A percentile compares a stretch with the other conserved stretches of the same genome.
Evolutionary conservation across 2,113 vertebrate species (phyloP).

Genomic region (Hemicordylus capensis): DNA sequence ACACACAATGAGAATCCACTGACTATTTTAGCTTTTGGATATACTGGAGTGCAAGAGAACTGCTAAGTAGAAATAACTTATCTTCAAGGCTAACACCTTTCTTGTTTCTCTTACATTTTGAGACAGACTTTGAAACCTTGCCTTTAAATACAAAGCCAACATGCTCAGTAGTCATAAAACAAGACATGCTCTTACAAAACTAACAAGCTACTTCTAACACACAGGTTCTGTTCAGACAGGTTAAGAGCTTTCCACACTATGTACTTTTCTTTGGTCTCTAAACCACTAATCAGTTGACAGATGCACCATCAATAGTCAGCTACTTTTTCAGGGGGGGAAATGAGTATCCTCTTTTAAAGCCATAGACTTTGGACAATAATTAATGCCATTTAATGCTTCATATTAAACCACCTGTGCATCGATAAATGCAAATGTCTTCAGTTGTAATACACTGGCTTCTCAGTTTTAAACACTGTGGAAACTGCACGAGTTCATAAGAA

Average conservation of each 20-base stretch:
- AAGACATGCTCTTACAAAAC: not conserved
- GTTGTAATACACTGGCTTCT: constrained; percentile 36
- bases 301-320: constrained; percentile 41
- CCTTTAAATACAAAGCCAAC: not conserved
- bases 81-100: not conserved
- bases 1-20: not conserved
- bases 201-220: not conserved
- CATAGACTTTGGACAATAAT: constrained; percentile 56
- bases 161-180: not conserved
- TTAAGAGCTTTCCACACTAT: constrained; percentile 11
- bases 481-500: not conserved
- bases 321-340: not conserved
- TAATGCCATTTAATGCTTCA: constrained; percentile 42
- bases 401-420: not conserved
- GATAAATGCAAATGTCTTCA: not conserved
- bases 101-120: not conserved
- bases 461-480: constrained; percentile 19
- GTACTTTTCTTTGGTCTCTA: constrained; percentile 21
- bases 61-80: not conserved
- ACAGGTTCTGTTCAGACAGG: constrained; percentile 17
- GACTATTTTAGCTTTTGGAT: too few relatives aligned
- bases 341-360: not conserved
- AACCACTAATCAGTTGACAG: not conserved
- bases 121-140: not conserved
- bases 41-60: not conserved